These are phyloP conservation scores for Lucifuga dentata DNA, from an alignment of 2,113 vertebrate genomes.

Conservation along the genomic window DNA sequence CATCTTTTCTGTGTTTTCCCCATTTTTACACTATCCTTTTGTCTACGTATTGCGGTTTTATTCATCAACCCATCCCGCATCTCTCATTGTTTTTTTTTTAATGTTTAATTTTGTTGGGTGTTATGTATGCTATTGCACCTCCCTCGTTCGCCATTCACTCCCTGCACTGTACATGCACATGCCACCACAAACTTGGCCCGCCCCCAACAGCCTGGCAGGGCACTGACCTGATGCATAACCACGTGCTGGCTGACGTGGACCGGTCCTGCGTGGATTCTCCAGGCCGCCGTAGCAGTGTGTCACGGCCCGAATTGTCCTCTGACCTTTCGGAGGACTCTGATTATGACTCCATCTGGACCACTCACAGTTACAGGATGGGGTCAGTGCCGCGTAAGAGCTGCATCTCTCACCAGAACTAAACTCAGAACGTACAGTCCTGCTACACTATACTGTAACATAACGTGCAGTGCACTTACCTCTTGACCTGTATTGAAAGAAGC, in stretches of 20 bases:
- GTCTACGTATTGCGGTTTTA: conserved; percentile 9
- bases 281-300: conserved; percentile 97
- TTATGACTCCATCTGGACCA: conserved; percentile 99
- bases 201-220: conserved; percentile 96
- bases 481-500: conserved; percentile 63
- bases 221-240: conserved; percentile 99
- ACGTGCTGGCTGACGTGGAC: conserved; percentile 96
- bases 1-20: conserved; percentile 15
- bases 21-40: conserved; percentile 36
- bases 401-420: conserved; percentile 99
- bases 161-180: conserved; percentile 29
- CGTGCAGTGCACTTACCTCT: conserved; percentile 82
- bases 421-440: conserved; percentile 72
- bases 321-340: conserved; percentile 99
- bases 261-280: conserved; percentile 94
- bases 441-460: conserved; percentile 58
- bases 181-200: conserved; percentile 67
- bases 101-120: conserved; percentile 54
- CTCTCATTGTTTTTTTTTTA: conserved; percentile 49
- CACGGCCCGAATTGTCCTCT: conserved; percentile 93
- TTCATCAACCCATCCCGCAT: conserved; percentile 22
- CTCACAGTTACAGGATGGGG: conserved; percentile 99
- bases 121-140: conserved; percentile 59
- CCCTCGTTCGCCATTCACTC: conserved; percentile 30
- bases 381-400: conserved; percentile 99